Percentiles rank a stretch among this genome's conserved stretches.
Evolutionary conservation across 2,888 invertebrate species (phyloP).

Genomic region (Aethes cnicana): DNA sequence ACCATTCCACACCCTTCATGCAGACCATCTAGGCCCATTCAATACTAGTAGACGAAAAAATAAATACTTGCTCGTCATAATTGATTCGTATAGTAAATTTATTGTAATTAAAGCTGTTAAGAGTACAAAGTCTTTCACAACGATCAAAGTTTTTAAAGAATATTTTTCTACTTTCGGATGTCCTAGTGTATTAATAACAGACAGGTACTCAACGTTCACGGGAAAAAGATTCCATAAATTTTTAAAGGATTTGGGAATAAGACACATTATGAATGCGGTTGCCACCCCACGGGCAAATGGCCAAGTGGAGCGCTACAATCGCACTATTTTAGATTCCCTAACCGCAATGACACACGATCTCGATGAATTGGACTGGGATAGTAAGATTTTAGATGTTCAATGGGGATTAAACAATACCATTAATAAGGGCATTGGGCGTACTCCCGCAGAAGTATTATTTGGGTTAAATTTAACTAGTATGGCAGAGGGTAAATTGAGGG

Average conservation of each 20-base stretch:
- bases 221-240: conserved; percentile 19
- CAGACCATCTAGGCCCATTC: conserved; percentile 32
- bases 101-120: conserved; percentile 18
- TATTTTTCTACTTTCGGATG: conserved; percentile 26
- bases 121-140: conserved; percentile 24
- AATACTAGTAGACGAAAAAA: conserved; percentile 22
- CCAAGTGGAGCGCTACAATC: conserved; percentile 29
- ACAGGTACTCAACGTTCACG: conserved; percentile 30
- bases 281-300: conserved; percentile 29
- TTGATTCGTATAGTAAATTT: conserved; percentile 30
- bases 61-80: conserved; percentile 21
- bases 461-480: conserved; percentile 3
- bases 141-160: conserved; percentile 16
- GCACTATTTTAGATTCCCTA: conserved; percentile 6
- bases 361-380: conserved; percentile 15
- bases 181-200: conserved; percentile 23
- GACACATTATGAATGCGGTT: conserved; percentile 9
- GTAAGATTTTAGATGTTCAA: conserved; percentile 12
- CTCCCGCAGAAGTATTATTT: neutral
- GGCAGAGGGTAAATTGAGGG: neutral
- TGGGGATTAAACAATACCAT: conserved; percentile 23
- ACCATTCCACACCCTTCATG: conserved; percentile 13
- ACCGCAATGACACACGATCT: conserved; percentile 2
- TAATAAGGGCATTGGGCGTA: conserved; percentile 11
- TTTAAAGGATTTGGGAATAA: conserved; percentile 1